A percentile compares a stretch with the other conserved stretches of the same genome.
phyloP scores from a whole-genome alignment of 2,113 vertebrate genomes.

The Sphyrna mokarran region DNA sequence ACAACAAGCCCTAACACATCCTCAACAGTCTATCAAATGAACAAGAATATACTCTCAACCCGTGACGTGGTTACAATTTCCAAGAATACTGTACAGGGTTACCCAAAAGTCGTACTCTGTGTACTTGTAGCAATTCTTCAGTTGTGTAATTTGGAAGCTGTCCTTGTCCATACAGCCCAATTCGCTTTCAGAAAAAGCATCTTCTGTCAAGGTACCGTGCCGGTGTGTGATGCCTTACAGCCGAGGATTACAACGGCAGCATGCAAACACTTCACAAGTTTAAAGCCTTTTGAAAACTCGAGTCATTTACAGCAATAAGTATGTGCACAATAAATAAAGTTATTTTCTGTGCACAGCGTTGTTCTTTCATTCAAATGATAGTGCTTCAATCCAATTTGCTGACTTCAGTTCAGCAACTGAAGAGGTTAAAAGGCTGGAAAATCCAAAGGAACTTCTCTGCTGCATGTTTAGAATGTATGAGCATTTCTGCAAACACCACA shows the following conservation, averaged over 20 bases:
- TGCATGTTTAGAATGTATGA: constrained; percentile 86
- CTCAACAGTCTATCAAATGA: constrained; percentile 85
- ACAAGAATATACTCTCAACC: constrained; percentile 68
- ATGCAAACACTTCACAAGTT: constrained; percentile 95
- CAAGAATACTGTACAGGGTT: constrained; percentile 86
- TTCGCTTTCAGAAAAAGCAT: constrained; percentile 57
- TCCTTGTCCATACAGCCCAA: constrained; percentile 59
- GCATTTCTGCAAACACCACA: constrained; percentile 98
- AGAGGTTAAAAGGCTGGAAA: constrained; percentile 44
- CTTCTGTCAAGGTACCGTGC: constrained; percentile 66
- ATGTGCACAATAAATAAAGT: constrained; percentile 66
- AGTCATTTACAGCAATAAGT: constrained; percentile 64
- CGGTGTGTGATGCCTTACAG: constrained; percentile 81
- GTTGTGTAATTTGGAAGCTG: constrained; percentile 60
- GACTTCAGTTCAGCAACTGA: constrained; percentile 50
- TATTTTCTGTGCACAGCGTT: constrained; percentile 54
- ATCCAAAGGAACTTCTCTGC: constrained; percentile 52
- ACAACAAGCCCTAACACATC: constrained; percentile 82
- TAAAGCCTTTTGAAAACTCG: constrained; percentile 52
- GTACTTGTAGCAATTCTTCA: constrained; percentile 74
- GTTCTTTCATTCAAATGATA: constrained; percentile 57
- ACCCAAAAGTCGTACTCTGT: constrained; percentile 74
- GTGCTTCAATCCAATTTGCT: constrained; percentile 40
- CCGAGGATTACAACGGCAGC: constrained; percentile 84
- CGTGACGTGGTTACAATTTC: constrained; percentile 77